Conservation (phyloP, 2,113 vertebrate genomes). For the Mustelus asterias region DNA sequence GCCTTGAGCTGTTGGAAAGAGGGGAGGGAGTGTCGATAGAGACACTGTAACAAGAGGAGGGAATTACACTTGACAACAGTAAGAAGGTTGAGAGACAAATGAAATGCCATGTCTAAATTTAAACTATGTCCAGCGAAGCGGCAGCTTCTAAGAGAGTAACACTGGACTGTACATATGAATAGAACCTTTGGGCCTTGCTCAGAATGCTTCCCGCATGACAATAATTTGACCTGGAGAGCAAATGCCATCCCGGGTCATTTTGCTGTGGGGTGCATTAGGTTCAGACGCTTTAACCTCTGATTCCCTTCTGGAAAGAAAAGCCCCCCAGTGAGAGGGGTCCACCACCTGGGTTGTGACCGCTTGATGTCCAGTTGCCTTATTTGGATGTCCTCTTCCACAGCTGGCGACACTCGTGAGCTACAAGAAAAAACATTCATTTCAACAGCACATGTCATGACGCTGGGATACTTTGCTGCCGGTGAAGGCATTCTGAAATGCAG, state of each 20-base stretch:
- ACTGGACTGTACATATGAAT: constrained; percentile 24
- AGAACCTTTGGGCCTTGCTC: not conserved
- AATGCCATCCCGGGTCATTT: not conserved
- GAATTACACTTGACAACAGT: too few species aligned
- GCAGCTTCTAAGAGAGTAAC: not conserved
- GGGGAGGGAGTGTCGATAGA: not conserved
- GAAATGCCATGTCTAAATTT: not conserved
- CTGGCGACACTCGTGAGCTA: not conserved
- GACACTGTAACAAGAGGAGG: too few species aligned
- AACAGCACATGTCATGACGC: not conserved
- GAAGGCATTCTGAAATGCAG: not conserved
- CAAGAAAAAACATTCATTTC: not conserved
- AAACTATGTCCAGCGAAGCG: not conserved
- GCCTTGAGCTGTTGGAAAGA: not conserved
- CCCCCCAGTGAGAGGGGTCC: not conserved
- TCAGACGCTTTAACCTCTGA: not conserved
- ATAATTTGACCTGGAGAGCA: not conserved
- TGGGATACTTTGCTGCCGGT: not conserved
- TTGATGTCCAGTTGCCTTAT: not conserved
- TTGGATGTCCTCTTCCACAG: not conserved
- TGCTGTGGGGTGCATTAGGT: constrained; percentile 3
- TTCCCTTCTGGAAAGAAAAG: constrained; percentile 7
- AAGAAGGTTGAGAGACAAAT: not conserved
- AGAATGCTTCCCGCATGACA: constrained; percentile 3
- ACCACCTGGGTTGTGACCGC: not conserved